A percentile compares a stretch with the other conserved stretches of the same genome.
Conservation (phyloP, 1,140 invertebrate species). For the Drosophila ananassae region DNA sequence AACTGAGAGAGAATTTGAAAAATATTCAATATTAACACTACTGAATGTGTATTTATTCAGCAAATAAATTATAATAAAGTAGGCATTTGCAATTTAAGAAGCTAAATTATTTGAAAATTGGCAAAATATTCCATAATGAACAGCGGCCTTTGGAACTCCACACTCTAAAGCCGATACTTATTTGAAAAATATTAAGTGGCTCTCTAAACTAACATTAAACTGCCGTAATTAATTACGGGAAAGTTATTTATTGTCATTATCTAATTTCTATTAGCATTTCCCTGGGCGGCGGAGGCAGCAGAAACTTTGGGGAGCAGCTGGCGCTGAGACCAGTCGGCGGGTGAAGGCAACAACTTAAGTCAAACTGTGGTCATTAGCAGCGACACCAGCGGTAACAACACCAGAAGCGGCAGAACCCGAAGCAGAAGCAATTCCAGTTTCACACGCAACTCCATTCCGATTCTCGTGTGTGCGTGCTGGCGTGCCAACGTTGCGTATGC, state of each 20-base stretch:
- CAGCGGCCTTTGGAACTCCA: too few relatives aligned
- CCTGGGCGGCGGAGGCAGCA: slow-evolving; percentile 5
- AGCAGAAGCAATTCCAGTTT: slow-evolving; percentile 5
- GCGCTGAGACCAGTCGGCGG: slow-evolving; percentile 16
- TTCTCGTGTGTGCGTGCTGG: slow-evolving; percentile 50
- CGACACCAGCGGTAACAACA: slow-evolving; percentile 49
- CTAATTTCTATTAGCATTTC: slow-evolving; percentile 68
- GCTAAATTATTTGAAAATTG: too few relatives aligned
- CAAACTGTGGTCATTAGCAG: slow-evolving; percentile 69
- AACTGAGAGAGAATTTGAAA: neutral
- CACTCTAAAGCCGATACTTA: too few relatives aligned
- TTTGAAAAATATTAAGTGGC: slow-evolving; percentile 20
- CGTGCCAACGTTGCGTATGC: slow-evolving; percentile 64
- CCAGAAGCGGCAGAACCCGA: neutral
- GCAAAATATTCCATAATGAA: too few relatives aligned
- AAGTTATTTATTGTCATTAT: slow-evolving; percentile 76
- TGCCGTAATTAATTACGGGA: slow-evolving; percentile 65
- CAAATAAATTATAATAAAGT: too few relatives aligned
- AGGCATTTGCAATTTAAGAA: too few relatives aligned
- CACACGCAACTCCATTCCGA: slow-evolving; percentile 47
- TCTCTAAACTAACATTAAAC: slow-evolving; percentile 61
- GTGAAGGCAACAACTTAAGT: slow-evolving; percentile 59
- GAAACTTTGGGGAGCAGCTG: slow-evolving; percentile 10
- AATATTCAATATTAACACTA: slow-evolving; percentile 11
- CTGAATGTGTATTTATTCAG: too few relatives aligned